Conservation (phyloP, 1,140 invertebrate species). For the Coenobita brevimanus region DNA sequence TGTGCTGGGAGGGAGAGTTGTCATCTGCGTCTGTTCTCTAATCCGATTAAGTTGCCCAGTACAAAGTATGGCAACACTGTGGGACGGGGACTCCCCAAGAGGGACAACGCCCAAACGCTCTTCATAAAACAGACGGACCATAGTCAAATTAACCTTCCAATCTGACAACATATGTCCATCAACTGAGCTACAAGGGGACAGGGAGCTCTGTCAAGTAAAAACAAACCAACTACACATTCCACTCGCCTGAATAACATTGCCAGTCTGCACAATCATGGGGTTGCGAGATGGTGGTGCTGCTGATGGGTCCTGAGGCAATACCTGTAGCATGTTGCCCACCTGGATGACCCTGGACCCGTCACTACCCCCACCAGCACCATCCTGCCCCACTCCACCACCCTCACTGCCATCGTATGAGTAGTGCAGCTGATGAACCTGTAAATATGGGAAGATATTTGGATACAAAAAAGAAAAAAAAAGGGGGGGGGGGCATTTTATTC, state of each 20-base stretch:
- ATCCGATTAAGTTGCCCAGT: too few species aligned
- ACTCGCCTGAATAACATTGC: constrained; percentile 61
- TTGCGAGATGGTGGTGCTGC: constrained; percentile 18
- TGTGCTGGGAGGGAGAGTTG: too few species aligned
- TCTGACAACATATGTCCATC: neutral
- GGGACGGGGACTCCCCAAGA: too few species aligned
- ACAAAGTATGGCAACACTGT: too few species aligned
- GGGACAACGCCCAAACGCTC: too few species aligned
- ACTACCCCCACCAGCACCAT: neutral
- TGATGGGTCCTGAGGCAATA: constrained; percentile 75
- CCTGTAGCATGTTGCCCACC: constrained; percentile 78
- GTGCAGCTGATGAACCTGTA: constrained; percentile 69
- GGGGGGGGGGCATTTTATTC: too few species aligned
- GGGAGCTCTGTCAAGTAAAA: too few species aligned
- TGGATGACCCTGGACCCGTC: constrained; percentile 71
- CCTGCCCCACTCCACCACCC: neutral
- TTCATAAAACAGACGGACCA: neutral
- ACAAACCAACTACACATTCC: too few species aligned
- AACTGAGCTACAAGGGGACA: too few species aligned
- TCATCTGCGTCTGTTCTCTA: too few species aligned
- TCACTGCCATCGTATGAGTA: constrained; percentile 55
- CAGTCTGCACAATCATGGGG: constrained; percentile 60
- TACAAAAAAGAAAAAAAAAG: too few species aligned
- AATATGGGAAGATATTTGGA: neutral
- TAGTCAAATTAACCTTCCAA: neutral